These are phyloP conservation scores for Anabas testudineus DNA, from an alignment of 2,797 vertebrate genomes.

Conservation along the genomic window DNA sequence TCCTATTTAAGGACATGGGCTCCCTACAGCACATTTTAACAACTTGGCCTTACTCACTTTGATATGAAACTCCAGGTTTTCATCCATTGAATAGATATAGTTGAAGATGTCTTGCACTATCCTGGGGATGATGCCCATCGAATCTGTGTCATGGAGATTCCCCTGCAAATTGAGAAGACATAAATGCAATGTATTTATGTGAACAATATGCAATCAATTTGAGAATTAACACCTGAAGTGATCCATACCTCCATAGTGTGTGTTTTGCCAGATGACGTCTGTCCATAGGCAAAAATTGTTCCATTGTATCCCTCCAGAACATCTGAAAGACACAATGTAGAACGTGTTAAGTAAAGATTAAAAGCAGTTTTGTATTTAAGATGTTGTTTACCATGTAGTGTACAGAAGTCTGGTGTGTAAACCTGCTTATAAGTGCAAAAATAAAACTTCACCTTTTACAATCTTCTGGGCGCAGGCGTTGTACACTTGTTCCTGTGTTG, in stretches of 20 bases:
- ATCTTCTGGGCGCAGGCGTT: constrained; percentile 98
- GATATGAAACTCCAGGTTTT: constrained; percentile 99
- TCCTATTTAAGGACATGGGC: not conserved
- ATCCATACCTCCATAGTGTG: constrained; percentile 97
- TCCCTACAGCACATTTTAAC: not conserved
- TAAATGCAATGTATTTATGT: not conserved
- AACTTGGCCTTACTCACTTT: constrained; percentile 78
- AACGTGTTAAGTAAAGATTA: not conserved
- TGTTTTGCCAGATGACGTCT: constrained; percentile 98
- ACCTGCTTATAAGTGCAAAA: not conserved
- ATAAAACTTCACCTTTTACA: constrained; percentile 91
- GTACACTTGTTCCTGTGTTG: constrained; percentile 97
- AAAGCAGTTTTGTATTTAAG: not conserved
- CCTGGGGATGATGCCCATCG: constrained; percentile 98
- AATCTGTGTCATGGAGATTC: constrained; percentile 94
- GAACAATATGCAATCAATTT: not conserved
- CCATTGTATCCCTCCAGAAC: constrained; percentile 99
- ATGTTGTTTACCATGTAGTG: not conserved
- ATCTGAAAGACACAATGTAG: constrained; percentile 81
- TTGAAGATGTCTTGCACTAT: constrained; percentile 99
- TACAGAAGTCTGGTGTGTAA: constrained; percentile 1
- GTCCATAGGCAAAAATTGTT: constrained; percentile 99
- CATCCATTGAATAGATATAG: constrained; percentile 99
- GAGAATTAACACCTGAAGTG: not conserved
- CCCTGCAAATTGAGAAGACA: constrained; percentile 82